A percentile compares a stretch with the other conserved stretches of the same genome.
phyloP scores from a whole-genome alignment of 2,888 invertebrate genomes.

The Suillia variegata region DNA sequence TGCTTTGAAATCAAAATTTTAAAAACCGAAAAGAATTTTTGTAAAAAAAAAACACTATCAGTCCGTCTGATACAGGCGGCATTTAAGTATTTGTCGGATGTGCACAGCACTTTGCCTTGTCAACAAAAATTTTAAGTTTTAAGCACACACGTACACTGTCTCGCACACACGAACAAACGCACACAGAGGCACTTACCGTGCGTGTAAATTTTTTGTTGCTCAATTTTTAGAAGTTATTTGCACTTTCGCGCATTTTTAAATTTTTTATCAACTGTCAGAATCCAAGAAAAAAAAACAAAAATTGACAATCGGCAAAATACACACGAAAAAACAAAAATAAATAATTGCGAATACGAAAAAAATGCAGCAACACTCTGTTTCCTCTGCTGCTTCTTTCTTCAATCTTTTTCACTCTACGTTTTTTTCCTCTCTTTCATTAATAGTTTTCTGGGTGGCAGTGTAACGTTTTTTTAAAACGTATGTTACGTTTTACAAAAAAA shows the following conservation, averaged over 20 bases:
- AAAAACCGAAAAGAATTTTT: too few species aligned
- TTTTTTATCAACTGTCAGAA: constrained; percentile 4
- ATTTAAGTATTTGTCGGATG: neutral
- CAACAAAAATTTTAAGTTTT: constrained; percentile 36
- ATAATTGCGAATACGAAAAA: too few species aligned
- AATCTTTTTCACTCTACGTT: constrained; percentile 7
- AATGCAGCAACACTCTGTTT: too few species aligned
- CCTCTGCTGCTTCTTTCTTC: too few species aligned
- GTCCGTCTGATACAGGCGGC: too few species aligned
- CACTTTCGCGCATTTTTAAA: constrained; percentile 24
- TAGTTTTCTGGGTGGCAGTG: constrained; percentile 9
- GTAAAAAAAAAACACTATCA: too few species aligned
- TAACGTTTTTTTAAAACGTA: constrained; percentile 16
- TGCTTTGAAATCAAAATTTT: too few species aligned
- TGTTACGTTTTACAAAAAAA: constrained; percentile 15
- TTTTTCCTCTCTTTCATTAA: constrained; percentile 10
- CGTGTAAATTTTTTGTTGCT: neutral
- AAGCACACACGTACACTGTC: constrained; percentile 24
- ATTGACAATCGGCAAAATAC: neutral
- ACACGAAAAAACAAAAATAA: neutral
- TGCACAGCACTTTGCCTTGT: constrained; percentile 34
- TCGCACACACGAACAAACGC: constrained; percentile 22
- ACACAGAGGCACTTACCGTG: constrained; percentile 17
- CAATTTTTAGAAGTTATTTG: neutral
- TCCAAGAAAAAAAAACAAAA: constrained; percentile 19